phyloP scores from a whole-genome alignment of 2,888 invertebrate species.

The Dioctria rufipes region DNA sequence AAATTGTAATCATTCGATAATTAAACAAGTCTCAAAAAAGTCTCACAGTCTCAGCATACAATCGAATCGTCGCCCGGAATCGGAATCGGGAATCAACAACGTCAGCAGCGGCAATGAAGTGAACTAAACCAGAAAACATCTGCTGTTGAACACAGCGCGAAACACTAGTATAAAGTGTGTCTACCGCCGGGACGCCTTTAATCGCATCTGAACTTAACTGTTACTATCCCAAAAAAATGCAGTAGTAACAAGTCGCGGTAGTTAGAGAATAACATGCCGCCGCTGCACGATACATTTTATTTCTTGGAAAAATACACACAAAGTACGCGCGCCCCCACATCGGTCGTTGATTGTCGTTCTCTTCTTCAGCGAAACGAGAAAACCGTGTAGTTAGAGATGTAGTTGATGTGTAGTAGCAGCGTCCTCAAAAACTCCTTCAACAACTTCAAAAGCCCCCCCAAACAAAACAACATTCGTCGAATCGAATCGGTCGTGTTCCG shows the following conservation, averaged over 20 bases:
- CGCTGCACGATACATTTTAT: conserved; percentile 3
- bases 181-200: conserved; percentile 23
- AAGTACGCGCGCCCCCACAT: conserved; percentile 19
- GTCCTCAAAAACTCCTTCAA: neutral
- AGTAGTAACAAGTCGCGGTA: conserved; percentile 39
- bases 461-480: conserved; percentile 29
- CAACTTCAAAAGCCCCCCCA: neutral
- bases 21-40: too few species aligned
- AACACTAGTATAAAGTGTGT: conserved; percentile 19
- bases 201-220: conserved; percentile 24
- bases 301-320: conserved; percentile 14
- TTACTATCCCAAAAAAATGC: conserved; percentile 9
- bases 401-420: neutral
- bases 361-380: neutral
- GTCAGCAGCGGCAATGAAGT: conserved; percentile 48
- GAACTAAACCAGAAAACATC: conserved; percentile 46
- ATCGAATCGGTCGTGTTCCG: conserved; percentile 46
- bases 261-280: conserved; percentile 20
- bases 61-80: neutral
- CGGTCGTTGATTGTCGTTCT: neutral
- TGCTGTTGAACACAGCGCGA: conserved; percentile 38
- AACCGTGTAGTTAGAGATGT: neutral
- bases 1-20: too few species aligned
- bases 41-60: neutral
- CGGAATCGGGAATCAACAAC: conserved; percentile 2